These are phyloP conservation scores for Oreochromis mossambicus DNA, from an alignment of 2,797 vertebrate species.

Conservation along the genomic window DNA sequence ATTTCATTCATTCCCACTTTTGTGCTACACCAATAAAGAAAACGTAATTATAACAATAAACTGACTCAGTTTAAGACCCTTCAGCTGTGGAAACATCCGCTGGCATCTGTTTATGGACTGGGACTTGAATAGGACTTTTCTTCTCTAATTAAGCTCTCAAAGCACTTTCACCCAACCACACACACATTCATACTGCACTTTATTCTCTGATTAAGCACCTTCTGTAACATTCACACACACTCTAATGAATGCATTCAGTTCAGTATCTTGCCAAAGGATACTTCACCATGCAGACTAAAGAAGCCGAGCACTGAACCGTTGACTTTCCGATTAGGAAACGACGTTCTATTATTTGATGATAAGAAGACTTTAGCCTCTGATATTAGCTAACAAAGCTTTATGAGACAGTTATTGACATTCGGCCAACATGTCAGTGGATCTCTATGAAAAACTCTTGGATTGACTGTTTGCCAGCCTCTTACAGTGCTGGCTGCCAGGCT, in stretches of 20 bases:
- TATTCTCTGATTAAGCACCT: not conserved
- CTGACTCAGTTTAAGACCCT: not conserved
- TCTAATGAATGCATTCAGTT: not conserved
- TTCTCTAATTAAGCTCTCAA: not conserved
- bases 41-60: not conserved
- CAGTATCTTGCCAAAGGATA: not conserved
- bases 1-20: not conserved
- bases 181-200: not conserved
- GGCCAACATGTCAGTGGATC: not conserved
- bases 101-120: not conserved
- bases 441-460: not conserved
- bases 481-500: not conserved
- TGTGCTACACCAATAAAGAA: not conserved
- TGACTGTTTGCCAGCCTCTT: not conserved
- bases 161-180: not conserved
- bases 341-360: fast-evolving
- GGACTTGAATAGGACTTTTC: not conserved
- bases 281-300: not conserved
- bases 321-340: not conserved
- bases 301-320: not conserved
- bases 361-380: not conserved
- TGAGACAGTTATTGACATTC: fast-evolving
- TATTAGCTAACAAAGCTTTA: not conserved
- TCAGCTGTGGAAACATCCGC: not conserved
- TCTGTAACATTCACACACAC: not conserved